Base-by-base conservation (phyloP, 2,888 invertebrate genomes). In the Syrphus vitripennis region DNA sequence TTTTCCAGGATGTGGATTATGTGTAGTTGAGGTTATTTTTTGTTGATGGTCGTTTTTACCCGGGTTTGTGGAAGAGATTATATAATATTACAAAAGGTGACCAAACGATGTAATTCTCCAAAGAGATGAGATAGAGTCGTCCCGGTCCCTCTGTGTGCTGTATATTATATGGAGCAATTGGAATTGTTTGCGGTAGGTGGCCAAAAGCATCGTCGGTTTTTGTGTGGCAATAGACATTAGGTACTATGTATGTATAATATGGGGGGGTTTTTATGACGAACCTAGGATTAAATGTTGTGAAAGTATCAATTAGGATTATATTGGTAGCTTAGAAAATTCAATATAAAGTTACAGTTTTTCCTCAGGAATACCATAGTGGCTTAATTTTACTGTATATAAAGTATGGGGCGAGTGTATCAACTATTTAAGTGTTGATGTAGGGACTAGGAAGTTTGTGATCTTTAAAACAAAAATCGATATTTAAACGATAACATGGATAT, bases 1-100 rank as follows among this genome's bases (percentile, higher is more conserved):
- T 86, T 40, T 77, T 70, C 37, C 81, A 70, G 77, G 42, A 74
- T 77, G 55, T 78, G 77, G 77, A 86, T 77, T 81, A 74, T 84
- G 71, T 67, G 67, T 59, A 61, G 79, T 70, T 65, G 26, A 48
- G 48, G 34, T 78, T 61, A 40, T 72, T 55, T 61, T 59, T 50
- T 50, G 45, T 57, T 69, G 50, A 42, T 34, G 34, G 59, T 34
- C 12, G 48, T 24, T 71, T 24, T 71, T 50, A 50, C 0, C 24
- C 45, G 65, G 50, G 34, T 61, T n/a, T 21, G 34, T 14, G 45
- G 63, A 21, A 53, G 48, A 55, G 75, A 84, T 84, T 84, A 84
- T 84, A 48, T 67, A 77, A 77, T 63, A 77, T 72, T 71, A 76
- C 80, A 67, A 80, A 76, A 80, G 84, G 80, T 80, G 80, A 81